These are phyloP conservation scores for Cheilosia vulpina DNA, from an alignment of 2,888 invertebrate genomes.

Conservation along the genomic window DNA sequence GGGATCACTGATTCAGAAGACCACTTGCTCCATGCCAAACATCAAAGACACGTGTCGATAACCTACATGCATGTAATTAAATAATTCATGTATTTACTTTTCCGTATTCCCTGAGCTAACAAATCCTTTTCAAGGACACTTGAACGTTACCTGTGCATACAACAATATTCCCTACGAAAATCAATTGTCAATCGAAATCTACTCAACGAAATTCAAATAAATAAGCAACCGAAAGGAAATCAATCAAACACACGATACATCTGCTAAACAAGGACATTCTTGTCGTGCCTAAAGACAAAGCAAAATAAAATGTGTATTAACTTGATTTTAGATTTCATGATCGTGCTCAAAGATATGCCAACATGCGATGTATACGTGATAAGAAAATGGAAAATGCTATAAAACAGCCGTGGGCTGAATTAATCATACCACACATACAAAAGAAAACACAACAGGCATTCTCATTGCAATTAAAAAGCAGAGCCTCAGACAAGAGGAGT, in stretches of 20 bases:
- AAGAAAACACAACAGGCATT: neutral
- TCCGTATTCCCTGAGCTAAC: conserved; percentile 14
- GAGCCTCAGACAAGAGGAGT: neutral
- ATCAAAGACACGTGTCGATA: conserved; percentile 13
- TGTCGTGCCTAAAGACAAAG: conserved; percentile 8
- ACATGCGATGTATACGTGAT: conserved; percentile 2
- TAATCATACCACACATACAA: conserved; percentile 18
- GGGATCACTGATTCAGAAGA: neutral
- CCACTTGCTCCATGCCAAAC: neutral
- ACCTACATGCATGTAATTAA: neutral
- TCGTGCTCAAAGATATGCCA: conserved; percentile 15
- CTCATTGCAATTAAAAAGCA: conserved; percentile 25
- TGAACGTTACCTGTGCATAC: no score
- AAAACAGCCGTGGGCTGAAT: conserved; percentile 33
- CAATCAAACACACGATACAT: conserved; percentile 39
- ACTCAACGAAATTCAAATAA: conserved; percentile 12
- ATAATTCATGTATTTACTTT: neutral
- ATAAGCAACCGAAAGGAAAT: conserved; percentile 47
- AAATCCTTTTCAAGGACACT: conserved; percentile 4
- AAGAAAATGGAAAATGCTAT: conserved; percentile 4
- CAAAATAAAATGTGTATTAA: conserved; percentile 5
- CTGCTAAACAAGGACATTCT: conserved; percentile 21
- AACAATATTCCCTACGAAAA: neutral
- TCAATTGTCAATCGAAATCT: conserved; percentile 42
- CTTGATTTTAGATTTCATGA: conserved; percentile 48